Percentiles rank a stretch among this genome's conserved stretches.
These are phyloP conservation scores for Neofelis nebulosa DNA, from an alignment of 2,113 vertebrate genomes.

Conservation along the genomic window DNA sequence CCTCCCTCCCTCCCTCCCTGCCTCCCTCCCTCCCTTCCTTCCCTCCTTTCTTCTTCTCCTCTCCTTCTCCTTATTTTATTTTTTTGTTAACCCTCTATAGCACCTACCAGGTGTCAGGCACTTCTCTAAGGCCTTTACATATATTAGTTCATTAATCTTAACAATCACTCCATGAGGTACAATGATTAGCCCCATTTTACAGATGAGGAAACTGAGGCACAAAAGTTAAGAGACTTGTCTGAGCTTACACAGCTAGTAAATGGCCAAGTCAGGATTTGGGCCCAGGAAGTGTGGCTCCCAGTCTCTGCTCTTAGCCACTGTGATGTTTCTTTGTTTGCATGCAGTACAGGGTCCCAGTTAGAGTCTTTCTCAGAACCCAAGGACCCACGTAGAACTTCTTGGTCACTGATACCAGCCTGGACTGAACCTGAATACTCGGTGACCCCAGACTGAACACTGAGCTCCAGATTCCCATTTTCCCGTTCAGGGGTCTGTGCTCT, in stretches of 20 bases:
- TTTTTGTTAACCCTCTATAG: not conserved
- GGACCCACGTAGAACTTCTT: not conserved
- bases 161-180: not conserved
- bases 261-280: not conserved
- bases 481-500: not conserved
- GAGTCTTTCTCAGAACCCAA: not conserved
- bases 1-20: not conserved
- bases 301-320: not conserved
- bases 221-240: not conserved
- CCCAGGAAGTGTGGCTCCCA: not conserved
- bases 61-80: not conserved
- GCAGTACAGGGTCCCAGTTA: not conserved
- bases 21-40: not conserved
- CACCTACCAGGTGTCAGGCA: not conserved
- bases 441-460: not conserved
- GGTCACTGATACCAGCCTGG: not conserved
- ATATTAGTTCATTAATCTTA: slow-evolving; percentile 8
- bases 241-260: not conserved
- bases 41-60: no score
- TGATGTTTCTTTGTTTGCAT: not conserved
- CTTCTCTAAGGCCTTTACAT: not conserved
- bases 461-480: not conserved
- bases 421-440: not conserved
- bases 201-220: not conserved
- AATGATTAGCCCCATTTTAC: not conserved